Conservation (phyloP, 2,113 vertebrate genomes). For the Ondatra zibethicus region DNA sequence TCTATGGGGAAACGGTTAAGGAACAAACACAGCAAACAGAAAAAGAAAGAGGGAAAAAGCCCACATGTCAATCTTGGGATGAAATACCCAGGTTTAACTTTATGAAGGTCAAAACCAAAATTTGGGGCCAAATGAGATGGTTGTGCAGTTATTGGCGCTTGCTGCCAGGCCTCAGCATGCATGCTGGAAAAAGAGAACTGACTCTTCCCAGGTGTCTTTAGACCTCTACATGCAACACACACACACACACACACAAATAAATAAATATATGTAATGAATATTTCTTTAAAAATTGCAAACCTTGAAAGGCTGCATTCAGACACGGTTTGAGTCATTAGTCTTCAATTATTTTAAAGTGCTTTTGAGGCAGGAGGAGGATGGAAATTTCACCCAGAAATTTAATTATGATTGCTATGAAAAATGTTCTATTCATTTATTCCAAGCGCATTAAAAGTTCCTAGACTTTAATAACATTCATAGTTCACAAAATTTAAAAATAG, state of each 20-base stretch:
- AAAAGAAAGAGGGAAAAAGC: not conserved
- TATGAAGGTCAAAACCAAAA: constrained; percentile 33
- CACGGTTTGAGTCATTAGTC: not conserved
- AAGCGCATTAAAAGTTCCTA: constrained; percentile 13
- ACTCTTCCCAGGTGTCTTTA: too few species aligned
- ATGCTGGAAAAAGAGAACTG: not conserved
- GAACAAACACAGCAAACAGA: constrained; percentile 5
- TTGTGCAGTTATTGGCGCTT: not conserved
- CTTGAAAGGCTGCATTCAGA: not conserved
- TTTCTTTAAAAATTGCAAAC: not conserved
- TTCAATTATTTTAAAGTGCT: constrained; percentile 27
- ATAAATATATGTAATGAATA: not conserved
- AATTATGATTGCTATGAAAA: constrained; percentile 13
- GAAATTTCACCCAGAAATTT: constrained; percentile 10
- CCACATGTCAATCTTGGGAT: not conserved
- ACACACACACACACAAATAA: not conserved
- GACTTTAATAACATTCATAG: not conserved
- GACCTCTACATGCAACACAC: not conserved
- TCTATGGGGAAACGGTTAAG: constrained; percentile 88
- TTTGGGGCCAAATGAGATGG: not conserved
- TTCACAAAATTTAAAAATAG: constrained; percentile 3
- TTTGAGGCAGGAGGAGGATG: constrained; percentile 17
- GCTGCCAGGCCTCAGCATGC: not conserved
- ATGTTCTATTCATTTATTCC: constrained; percentile 4
- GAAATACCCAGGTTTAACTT: not conserved